Base-by-base conservation (phyloP, 2,888 invertebrate genomes). In the Eretmocerus hayati region DNA sequence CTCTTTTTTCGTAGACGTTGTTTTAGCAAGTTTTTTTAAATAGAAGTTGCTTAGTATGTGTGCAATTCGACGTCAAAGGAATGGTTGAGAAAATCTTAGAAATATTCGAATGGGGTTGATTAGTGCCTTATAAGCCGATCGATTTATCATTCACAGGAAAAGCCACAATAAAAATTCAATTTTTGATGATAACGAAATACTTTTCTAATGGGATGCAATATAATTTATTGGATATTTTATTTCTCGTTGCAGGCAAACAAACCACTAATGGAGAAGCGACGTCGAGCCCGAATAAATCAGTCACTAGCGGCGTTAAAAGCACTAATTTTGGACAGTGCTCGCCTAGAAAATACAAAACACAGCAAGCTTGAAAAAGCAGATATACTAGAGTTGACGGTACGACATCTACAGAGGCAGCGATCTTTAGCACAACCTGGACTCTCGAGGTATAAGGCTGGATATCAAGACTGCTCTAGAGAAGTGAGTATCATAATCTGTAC, bases 351-450 rank as follows among this genome's bases (percentile, higher is more conserved):
- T 67, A 83, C 83, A 42, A 84, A 84, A 63, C 87, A 88, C 66
- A 84, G 85, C 53, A 90, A 89, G 72, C 75, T 89, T 68, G 89
- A 90, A 72, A 90, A 90, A 68, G 86, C 87, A 3, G 90, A 90
- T 71, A 89, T 90, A 59, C 72, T 90, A 54, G 90, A 90, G 71
- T 76, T 89, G 67, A 87, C 89, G 2, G 89, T 90, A 42, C 77
- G 87, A 50, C 87, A 89, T 69, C 80, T 90, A 57, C 87, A 87
- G 67, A 72, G 83, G 57, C 85, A 85, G 65, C 78, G 85, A 56
- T 81, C 82, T 56, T 71, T 84, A 30, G 81, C 83, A 56, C 79
- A 78, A 57, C 78, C 79, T 48, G 74, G 74, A 8, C 69, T 80
- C 53, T 79, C 77, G 68, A 83, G 81, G 69, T 83, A 81, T 70